phyloP scores from a whole-genome alignment of 2,888 invertebrate genomes.

The Ditylenchus weischeri region DNA sequence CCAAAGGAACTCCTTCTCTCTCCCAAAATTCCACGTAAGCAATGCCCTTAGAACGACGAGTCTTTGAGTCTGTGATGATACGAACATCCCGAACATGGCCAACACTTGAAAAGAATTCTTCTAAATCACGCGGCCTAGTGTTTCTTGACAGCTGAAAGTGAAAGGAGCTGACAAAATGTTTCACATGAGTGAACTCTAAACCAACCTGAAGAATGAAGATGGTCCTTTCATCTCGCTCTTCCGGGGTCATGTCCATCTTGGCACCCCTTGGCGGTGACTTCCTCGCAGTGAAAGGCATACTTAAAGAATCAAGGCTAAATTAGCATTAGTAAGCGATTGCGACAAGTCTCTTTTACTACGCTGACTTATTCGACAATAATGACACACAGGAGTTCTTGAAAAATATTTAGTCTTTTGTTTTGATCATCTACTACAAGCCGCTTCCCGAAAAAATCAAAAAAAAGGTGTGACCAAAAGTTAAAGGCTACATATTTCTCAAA shows the following conservation, averaged over 20 bases:
- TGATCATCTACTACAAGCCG: no score
- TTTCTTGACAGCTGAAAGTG: constrained; percentile 45
- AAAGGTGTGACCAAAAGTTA: no score
- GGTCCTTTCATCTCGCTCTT: constrained; percentile 95
- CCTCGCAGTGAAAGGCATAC: constrained; percentile 58
- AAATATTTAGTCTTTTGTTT: no score
- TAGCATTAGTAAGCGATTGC: constrained; percentile 16
- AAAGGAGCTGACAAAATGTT: not conserved
- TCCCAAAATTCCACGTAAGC: constrained; percentile 99
- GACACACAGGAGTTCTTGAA: no score
- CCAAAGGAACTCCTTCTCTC: constrained; percentile 92
- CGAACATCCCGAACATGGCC: constrained; percentile 93
- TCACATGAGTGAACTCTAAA: constrained; percentile 57
- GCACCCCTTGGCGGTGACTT: constrained; percentile 53
- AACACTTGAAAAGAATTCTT: constrained; percentile 97
- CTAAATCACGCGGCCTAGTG: constrained; percentile 54
- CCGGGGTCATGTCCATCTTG: constrained; percentile 71
- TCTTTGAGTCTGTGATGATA: constrained; percentile 97
- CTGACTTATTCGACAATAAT: no score
- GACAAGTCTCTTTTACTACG: no score
- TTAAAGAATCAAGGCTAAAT: constrained; percentile 34
- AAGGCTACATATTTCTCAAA: no score
- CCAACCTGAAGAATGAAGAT: constrained; percentile 98
- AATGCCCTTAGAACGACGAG: constrained; percentile 95
- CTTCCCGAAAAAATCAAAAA: no score